Conservation (phyloP, 2,888 invertebrate genomes). For the Drosophila tripunctata region DNA sequence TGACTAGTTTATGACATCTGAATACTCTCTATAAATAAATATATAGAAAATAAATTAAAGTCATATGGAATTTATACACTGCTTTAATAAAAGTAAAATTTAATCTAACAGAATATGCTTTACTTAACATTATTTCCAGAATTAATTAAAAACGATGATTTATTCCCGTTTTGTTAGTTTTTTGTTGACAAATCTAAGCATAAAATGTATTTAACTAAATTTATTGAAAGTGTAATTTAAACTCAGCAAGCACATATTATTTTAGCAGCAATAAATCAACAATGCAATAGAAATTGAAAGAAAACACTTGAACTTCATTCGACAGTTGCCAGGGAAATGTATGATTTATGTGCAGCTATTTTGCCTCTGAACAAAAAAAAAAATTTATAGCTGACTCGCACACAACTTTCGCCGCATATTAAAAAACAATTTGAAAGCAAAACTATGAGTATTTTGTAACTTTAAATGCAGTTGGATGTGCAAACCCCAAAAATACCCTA, state of each 20-base stretch:
- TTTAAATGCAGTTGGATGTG: constrained; percentile 20
- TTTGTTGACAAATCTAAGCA: too few relatives aligned
- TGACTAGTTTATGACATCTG: background rate
- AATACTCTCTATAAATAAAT: too few relatives aligned
- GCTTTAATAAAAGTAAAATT: too few relatives aligned
- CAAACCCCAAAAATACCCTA: constrained; percentile 1
- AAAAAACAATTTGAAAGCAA: background rate
- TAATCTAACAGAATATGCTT: too few relatives aligned
- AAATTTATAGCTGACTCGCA: constrained; percentile 4
- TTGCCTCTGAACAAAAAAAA: background rate
- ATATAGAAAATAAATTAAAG: too few relatives aligned
- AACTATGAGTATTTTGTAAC: constrained; percentile 13
- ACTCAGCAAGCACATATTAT: too few relatives aligned
- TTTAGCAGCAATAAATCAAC: background rate
- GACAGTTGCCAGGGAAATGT: background rate
- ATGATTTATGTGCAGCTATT: constrained; percentile 16
- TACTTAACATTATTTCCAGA: too few relatives aligned
- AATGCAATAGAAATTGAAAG: background rate
- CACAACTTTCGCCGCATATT: background rate
- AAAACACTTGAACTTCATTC: background rate
- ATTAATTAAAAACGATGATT: too few relatives aligned
- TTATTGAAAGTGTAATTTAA: too few relatives aligned
- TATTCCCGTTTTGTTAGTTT: too few relatives aligned
- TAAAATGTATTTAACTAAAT: too few relatives aligned
- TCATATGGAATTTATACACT: too few relatives aligned